These are phyloP conservation scores for Osedax frankpressi DNA, from an alignment of 2,888 invertebrate genomes.

Conservation along the genomic window DNA sequence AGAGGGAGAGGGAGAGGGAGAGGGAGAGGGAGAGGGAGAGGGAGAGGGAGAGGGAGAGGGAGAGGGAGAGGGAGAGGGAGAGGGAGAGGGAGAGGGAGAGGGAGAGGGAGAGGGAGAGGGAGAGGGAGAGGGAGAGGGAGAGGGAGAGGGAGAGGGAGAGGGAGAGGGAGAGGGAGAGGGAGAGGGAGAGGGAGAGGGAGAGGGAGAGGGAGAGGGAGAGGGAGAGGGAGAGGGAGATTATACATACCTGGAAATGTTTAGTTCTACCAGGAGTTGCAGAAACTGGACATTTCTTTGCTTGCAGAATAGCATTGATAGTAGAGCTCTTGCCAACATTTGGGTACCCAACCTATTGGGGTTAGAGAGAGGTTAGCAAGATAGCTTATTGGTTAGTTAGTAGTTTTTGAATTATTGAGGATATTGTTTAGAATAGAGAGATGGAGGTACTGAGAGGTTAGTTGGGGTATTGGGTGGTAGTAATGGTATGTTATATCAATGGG, in stretches of 20 bases:
- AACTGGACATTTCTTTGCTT: constrained; percentile 66
- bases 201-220: constrained; percentile 15
- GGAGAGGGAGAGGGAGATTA: constrained; percentile 6
- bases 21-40: not conserved
- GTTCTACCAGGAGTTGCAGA: constrained; percentile 98
- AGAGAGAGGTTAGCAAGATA: not conserved
- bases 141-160: not conserved
- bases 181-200: constrained; percentile 13
- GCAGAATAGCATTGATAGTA: constrained; percentile 82
- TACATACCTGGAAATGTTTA: constrained; percentile 66
- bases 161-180: constrained; percentile 8
- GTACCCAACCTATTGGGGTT: constrained; percentile 65
- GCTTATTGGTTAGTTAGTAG: not conserved
- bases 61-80: constrained; percentile 1
- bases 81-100: not conserved
- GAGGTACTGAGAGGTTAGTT: not conserved
- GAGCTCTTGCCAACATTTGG: constrained; percentile 99
- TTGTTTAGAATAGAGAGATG: not conserved
- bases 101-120: not conserved
- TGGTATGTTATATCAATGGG: not conserved
- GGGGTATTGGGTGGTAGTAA: not conserved
- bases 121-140: not conserved
- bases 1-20: constrained; percentile 7
- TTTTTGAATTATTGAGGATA: not conserved
- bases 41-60: constrained; percentile 7